Base-by-base conservation (phyloP, 2,888 invertebrate species). In the Trissonchulus sp. region DNA sequence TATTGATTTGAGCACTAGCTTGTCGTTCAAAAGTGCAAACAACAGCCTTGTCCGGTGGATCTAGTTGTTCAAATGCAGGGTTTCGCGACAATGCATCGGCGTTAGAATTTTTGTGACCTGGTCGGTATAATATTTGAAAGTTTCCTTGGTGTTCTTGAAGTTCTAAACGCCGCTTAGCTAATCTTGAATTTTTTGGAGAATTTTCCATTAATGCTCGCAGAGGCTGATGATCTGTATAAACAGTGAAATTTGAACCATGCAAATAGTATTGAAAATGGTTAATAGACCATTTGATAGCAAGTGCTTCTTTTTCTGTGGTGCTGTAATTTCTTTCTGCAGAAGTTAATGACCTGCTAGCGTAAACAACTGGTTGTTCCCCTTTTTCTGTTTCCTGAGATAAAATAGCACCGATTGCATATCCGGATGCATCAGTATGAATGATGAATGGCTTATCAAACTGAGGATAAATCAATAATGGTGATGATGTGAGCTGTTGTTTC, bases 81-180 rank as follows among this genome's bases (percentile, higher is more conserved):
- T 65, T 34, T 34, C 65, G 71, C 15, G 84, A 84, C 0, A 86
- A 77, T 0, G 81, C 80, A 77, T 87, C 86, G 0, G 86, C 86
- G 0, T 86, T 78, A 1, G 81, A 80, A 77, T 86, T 86, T 0
- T 77, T 77, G 63, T 79, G 81, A 1, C 87, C 87, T 0, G 84
- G 84, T 1, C 83, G 81, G 76, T 87, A 85, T 0, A 80, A 77
- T 1, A 86, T 81, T 0, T 80, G 77, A 1, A 87, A 73, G 65
- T 86, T 30, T 30, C 15, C 81, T 3, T 3, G 28, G 75, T 81
- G 86, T 1, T 80, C 76, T 76, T 86, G 85, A 0, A 88, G 75
- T n/a, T 81, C 78, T 28, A 87, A 72, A 0, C 85, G 83, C 87
- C 87, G 88, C 62, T 87, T 76, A 0, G 84, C 84, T 0, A 88